Evolutionary conservation across 2,113 vertebrate species (phyloP).

Genomic region (Pseudopodoces humilis): DNA sequence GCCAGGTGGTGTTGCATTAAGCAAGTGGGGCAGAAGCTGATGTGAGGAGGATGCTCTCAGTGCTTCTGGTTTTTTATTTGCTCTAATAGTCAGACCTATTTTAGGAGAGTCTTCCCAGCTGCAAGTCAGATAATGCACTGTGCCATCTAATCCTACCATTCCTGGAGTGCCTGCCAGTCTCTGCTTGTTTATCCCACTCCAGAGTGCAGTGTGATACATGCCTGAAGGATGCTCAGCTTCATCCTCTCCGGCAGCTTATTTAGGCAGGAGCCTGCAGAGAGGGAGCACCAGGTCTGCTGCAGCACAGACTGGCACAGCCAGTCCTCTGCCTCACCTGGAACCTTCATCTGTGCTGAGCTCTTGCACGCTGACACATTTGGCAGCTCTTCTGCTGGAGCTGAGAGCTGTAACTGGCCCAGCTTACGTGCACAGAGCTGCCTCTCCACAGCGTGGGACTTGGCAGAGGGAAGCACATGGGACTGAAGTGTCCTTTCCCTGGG

Average conservation of each 20-base stretch:
- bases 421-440: neutral
- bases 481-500: neutral
- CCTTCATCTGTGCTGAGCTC: slow-evolving; percentile 19
- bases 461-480: neutral
- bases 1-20: neutral
- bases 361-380: slow-evolving; percentile 3
- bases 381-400: neutral
- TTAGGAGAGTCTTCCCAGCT: slow-evolving; percentile 30
- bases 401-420: neutral
- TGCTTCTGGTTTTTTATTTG: neutral
- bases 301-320: neutral
- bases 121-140: slow-evolving; percentile 9
- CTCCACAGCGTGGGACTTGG: slow-evolving; percentile 43
- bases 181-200: slow-evolving; percentile 4
- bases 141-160: slow-evolving; percentile 25
- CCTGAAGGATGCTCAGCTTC: neutral
- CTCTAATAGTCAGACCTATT: slow-evolving; percentile 16
- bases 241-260: neutral
- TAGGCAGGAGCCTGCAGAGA: neutral
- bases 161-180: slow-evolving; percentile 26
- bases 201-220: neutral
- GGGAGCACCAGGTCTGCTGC: neutral
- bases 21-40: slow-evolving; percentile 8
- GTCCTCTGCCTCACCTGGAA: slow-evolving; percentile 33
- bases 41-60: neutral